Evolutionary conservation across 2,797 vertebrate genomes (phyloP), one percentile per base, ranked within the genome.

Genomic region (Aphelocoma californica): DNA sequence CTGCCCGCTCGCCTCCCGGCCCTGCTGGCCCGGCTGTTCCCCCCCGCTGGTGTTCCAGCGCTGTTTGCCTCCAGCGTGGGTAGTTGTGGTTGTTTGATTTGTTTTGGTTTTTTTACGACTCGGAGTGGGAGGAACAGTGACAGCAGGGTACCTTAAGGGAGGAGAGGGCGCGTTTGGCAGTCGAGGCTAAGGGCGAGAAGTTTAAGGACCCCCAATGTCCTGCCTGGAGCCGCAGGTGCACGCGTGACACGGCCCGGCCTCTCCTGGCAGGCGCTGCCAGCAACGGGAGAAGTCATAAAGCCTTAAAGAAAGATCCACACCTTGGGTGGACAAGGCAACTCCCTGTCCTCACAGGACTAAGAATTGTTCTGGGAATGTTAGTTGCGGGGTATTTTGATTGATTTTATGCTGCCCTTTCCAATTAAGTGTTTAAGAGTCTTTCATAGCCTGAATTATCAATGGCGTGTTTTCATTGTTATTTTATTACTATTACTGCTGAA

Each of bases 91-190:
- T 31, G 12, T 11, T 54, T 16, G 11, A 12, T 10, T 42, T 31
- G 47, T 14, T 47, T 47, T 23, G 21, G 23, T 9, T 26, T 29
- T 4, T 53, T 61, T 21, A 7, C 9, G 14, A 2, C 24, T 23
- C 4, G 24, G 31, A 17, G 26, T 3, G 28, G 56, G 40, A 31
- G 50, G 54, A 13, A 2, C 5, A 3, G 20, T 10, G 16, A 8
- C 5, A 3, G 0, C 1, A 1, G n/a, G 2, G 12, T 3, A 1
- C 20, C 29, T 4, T 6, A 0, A 5, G 31, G 29, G 25, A 4
- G 5, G 13, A 2, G 21, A 24, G 24, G 6, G n/a, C 10, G 9
- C 44, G 4, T 8, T 34, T 18, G 10, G 34, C 5, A 0, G 2
- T 4, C 2, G 21, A 0, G 8, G 16, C 4, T 25, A 11, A 25